Conservation (phyloP, 2,113 vertebrate genomes). For the Apaloderma vittatum region DNA sequence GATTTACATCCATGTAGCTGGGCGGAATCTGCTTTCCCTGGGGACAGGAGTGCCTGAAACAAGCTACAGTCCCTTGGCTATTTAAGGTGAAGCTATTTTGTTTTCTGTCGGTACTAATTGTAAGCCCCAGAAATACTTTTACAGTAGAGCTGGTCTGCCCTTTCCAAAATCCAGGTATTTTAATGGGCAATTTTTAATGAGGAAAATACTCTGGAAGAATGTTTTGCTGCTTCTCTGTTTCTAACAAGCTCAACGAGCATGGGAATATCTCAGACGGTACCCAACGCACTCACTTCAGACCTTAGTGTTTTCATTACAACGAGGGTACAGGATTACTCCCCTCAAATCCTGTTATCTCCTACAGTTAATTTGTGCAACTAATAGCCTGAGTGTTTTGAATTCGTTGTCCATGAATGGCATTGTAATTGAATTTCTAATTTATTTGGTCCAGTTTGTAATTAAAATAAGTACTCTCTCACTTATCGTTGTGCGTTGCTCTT, state of each 20-base stretch:
- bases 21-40: neutral
- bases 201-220: neutral
- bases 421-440: conserved; percentile 35
- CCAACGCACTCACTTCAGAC: neutral
- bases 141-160: neutral
- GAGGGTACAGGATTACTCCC: neutral
- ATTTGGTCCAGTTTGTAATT: conserved; percentile 19
- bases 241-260: accelerated
- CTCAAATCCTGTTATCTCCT: neutral
- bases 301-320: neutral
- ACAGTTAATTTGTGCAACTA: neutral
- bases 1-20: accelerated
- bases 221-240: neutral
- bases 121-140: neutral
- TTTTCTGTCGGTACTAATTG: neutral
- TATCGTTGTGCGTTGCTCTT: neutral
- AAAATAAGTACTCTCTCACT: conserved; percentile 6
- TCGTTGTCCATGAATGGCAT: accelerated
- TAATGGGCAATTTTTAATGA: neutral
- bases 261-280: neutral
- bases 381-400: neutral
- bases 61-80: neutral
- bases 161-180: neutral
- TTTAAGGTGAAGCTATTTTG: neutral
- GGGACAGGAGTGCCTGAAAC: neutral